Base-by-base conservation (phyloP, 1,140 invertebrate species). In the Aphelinus atriplicis region DNA sequence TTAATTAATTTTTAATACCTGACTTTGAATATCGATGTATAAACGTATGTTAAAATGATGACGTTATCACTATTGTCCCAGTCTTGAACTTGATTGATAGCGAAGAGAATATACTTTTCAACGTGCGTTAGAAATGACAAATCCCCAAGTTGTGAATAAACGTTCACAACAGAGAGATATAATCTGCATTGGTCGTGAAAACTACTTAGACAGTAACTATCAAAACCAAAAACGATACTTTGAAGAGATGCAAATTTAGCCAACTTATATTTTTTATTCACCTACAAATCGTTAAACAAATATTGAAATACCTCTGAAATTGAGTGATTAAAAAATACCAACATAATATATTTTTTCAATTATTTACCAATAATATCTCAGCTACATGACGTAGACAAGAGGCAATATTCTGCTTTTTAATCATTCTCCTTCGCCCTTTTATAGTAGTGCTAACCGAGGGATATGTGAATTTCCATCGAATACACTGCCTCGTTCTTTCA, bases 21-120 rank as follows among this genome's bases (percentile, higher is more conserved):
- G 4, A 53, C 57, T 73, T 83, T 74, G 51, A 78, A 83, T 47
- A 83, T 80, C 6, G 65, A 65, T 45, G 57, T 26, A 61, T 78
- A 83, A 0, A 83, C 72, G 1, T 51, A 45, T 7, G 65, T 75
- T 2, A 82, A 7, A n/a, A 78, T 62, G 0, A 56, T 3, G 4
- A 83, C 26, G 45, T 82, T 79, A 1, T 80, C 79, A 7, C 46
- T 46, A 9, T 58, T 1, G 0, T 75, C 61, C 82, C 82, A 83
- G 0, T 0, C 43, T 2, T 0, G 4, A 53, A 81, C 80, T 10
- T 50, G 10, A 0, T 63, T 48, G 9, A 82, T 78, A 3, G 63
- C 43, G 1, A 1, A 5, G 2, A 79, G 7, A 50, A 83, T 80
- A 4, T 70, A 46, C 47, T 71, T 75, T 7, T 84, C 81, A 7